Conservation (phyloP, 2,888 invertebrate genomes). For the Tridacna gigas region DNA sequence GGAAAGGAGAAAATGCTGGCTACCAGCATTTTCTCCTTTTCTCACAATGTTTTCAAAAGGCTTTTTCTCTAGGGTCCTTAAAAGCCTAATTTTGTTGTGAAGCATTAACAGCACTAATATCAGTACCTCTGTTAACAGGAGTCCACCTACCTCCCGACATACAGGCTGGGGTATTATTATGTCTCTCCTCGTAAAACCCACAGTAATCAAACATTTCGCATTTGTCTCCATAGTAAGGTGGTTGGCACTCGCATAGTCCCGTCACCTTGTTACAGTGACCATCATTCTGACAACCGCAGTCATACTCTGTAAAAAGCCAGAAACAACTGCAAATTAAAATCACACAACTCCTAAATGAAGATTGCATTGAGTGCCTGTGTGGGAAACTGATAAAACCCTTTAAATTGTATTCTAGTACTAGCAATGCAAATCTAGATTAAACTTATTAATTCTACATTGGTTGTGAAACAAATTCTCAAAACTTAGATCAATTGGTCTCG, state of each 20-base stretch:
- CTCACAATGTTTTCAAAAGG: slow-evolving; percentile 9
- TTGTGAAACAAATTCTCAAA: no score
- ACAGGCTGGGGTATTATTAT: slow-evolving; percentile 61
- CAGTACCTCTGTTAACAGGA: no score
- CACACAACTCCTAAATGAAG: no score
- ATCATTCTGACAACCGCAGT: slow-evolving; percentile 72
- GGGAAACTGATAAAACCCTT: neutral
- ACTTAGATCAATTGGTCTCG: no score
- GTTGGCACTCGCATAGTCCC: slow-evolving; percentile 68
- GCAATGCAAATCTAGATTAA: no score
- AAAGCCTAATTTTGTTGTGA: no score
- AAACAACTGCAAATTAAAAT: neutral
- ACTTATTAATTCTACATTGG: no score
- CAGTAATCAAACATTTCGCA: slow-evolving; percentile 77
- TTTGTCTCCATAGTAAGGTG: slow-evolving; percentile 71
- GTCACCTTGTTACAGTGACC: slow-evolving; percentile 72
- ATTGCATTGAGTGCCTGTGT: no score
- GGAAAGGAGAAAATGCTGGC: neutral
- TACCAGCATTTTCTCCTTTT: neutral
- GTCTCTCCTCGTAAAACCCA: slow-evolving; percentile 66
- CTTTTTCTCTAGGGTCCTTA: no score
- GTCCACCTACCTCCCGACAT: slow-evolving; percentile 39
- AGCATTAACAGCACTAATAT: no score
- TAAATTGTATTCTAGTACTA: neutral
- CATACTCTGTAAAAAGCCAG: slow-evolving; percentile 57